Evolutionary conservation across 2,113 vertebrate genomes (phyloP).

Genomic region (Nycticebus coucang): DNA sequence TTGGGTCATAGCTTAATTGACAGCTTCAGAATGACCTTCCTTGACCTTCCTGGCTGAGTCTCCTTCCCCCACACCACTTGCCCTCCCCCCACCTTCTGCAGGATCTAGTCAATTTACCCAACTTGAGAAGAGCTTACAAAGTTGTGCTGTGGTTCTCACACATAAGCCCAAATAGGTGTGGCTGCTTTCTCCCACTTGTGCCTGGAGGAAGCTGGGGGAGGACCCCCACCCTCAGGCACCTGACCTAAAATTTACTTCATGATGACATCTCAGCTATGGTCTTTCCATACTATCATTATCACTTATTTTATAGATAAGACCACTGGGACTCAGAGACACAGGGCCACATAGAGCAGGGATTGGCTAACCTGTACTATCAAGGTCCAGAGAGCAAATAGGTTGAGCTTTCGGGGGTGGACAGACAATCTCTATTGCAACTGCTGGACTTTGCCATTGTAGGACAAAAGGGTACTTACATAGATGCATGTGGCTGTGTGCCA

Average conservation of each 20-base stretch:
- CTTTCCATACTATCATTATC: background rate
- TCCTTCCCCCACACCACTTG: no score
- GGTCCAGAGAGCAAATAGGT: background rate
- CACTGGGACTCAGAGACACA: background rate
- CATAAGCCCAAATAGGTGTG: background rate
- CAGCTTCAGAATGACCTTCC: background rate
- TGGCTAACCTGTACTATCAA: background rate
- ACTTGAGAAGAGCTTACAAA: accelerated
- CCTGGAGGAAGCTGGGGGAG: background rate
- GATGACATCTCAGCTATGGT: background rate
- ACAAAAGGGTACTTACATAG: no score
- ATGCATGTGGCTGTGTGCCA: background rate
- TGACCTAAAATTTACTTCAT: no score
- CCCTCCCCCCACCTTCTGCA: background rate
- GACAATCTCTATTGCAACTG: background rate
- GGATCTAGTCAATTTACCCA: background rate
- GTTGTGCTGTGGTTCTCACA: background rate
- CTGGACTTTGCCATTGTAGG: background rate
- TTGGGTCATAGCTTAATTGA: background rate
- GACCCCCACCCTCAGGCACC: no score
- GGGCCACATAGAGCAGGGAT: accelerated
- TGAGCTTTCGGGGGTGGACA: background rate
- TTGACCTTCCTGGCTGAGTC: no score
- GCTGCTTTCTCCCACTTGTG: background rate
- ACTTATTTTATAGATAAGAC: background rate